phyloP scores from a whole-genome alignment of 2,113 vertebrate species.

The Amblyornis subalaris region DNA sequence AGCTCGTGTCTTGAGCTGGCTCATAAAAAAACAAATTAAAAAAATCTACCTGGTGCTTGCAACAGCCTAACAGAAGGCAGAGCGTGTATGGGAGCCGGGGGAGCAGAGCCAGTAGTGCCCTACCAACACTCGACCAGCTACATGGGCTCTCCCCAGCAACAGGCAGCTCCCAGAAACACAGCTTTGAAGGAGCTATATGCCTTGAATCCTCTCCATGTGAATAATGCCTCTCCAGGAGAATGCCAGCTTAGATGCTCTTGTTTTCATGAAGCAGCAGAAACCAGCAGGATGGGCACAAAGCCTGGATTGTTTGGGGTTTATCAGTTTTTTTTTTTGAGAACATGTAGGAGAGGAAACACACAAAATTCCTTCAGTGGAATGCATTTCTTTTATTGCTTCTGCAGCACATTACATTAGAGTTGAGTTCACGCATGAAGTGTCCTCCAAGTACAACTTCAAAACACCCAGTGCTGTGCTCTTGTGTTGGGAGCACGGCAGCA shows the following conservation, averaged over 20 bases:
- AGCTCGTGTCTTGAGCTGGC: not conserved
- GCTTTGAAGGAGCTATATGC: not conserved
- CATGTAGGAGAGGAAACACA: not conserved
- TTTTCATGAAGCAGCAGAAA: not conserved
- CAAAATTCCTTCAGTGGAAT: not conserved
- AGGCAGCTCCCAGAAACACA: not conserved
- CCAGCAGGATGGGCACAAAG: not conserved
- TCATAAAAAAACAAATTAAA: not conserved
- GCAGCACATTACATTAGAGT: not conserved
- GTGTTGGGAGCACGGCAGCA: accelerated
- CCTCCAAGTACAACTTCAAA: not conserved
- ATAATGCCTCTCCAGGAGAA: not conserved
- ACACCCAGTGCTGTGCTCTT: not conserved
- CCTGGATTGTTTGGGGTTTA: not conserved
- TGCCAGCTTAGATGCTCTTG: accelerated
- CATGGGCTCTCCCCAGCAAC: not conserved
- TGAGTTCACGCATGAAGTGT: accelerated
- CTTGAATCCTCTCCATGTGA: not conserved
- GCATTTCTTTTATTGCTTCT: not conserved
- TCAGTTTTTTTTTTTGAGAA: not conserved
- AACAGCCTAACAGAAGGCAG: not conserved
- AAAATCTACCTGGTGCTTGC: not conserved
- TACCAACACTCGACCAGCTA: not conserved
- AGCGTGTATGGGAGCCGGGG: not conserved
- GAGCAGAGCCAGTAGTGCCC: not conserved